These are phyloP conservation scores for Hippasteria phrygiana DNA, from an alignment of 53 echinoderm and acorn worm species.

Conservation along the genomic window DNA sequence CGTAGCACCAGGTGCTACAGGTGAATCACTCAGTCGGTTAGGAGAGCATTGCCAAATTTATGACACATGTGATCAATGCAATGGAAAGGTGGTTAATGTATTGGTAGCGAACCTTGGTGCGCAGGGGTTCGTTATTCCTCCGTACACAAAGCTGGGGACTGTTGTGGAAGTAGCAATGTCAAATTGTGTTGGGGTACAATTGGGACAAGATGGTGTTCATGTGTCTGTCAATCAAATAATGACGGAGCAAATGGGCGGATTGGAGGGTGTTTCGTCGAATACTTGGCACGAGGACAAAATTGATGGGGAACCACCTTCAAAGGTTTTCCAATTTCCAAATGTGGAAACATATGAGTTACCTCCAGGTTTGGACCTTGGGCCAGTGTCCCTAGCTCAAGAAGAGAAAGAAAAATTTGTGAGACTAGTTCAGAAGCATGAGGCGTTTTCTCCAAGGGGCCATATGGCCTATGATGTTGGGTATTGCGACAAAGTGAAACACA, in stretches of 20 bases:
- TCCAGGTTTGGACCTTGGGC: background rate
- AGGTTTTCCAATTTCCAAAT: background rate
- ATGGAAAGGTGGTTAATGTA: background rate
- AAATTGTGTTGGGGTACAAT: background rate
- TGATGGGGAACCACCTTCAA: background rate
- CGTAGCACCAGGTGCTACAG: background rate
- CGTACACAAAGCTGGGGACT: conserved; percentile 4
- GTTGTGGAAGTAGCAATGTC: background rate
- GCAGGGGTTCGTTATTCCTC: background rate
- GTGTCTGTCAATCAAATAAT: conserved; percentile 7
- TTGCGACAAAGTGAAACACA: background rate
- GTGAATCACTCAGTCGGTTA: background rate
- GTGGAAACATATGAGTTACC: background rate
- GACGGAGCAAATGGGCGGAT: background rate
- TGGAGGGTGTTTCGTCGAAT: background rate
- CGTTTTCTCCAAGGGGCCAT: background rate
- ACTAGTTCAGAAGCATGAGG: background rate
- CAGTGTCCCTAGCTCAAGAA: background rate
- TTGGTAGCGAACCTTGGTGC: background rate
- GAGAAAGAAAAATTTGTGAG: background rate
- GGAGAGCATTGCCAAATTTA: background rate
- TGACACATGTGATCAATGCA: conserved; percentile 9
- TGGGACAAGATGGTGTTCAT: background rate
- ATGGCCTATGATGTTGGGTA: conserved; percentile 5
- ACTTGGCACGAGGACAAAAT: too few species aligned